Percentiles rank a stretch among this genome's conserved stretches.
phyloP scores from a whole-genome alignment of 2,888 invertebrate genomes.

The Gastracanthus pulcherrimus region DNA sequence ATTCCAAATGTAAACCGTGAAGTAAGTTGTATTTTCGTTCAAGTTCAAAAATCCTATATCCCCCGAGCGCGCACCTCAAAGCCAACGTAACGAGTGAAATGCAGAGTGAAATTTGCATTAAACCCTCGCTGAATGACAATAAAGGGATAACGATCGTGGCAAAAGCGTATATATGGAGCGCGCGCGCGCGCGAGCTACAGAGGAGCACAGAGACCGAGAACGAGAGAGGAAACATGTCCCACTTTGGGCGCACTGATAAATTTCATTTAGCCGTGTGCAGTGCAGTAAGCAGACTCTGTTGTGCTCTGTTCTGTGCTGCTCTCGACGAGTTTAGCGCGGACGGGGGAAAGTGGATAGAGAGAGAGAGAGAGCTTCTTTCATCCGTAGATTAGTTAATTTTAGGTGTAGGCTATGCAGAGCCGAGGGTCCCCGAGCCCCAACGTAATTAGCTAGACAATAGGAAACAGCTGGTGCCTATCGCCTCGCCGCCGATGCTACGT shows the following conservation, averaged over 20 bases:
- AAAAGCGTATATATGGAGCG: not conserved
- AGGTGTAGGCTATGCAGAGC: conserved; percentile 60
- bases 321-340: not conserved
- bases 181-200: not conserved
- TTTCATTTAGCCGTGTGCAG: conserved; percentile 60
- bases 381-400: conserved; percentile 74
- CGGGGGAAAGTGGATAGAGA: not conserved
- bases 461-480: conserved; percentile 70
- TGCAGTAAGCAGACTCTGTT: not conserved
- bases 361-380: conserved; percentile 66
- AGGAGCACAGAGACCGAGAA: not conserved
- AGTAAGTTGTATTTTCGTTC: not conserved
- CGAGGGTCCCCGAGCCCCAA: conserved; percentile 69
- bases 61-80: not conserved
- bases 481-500: conserved; percentile 63
- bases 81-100: not conserved
- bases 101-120: conserved; percentile 6
- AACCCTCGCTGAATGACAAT: not conserved
- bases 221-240: not conserved
- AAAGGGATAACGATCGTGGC: conserved; percentile 2
- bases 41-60: not conserved
- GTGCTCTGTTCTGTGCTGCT: too few species aligned
- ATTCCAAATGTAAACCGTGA: not conserved
- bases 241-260: conserved; percentile 61
- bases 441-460: conserved; percentile 75